Evolutionary conservation across 2,113 vertebrate species (phyloP).

Genomic region (Hystrix brachyura): DNA sequence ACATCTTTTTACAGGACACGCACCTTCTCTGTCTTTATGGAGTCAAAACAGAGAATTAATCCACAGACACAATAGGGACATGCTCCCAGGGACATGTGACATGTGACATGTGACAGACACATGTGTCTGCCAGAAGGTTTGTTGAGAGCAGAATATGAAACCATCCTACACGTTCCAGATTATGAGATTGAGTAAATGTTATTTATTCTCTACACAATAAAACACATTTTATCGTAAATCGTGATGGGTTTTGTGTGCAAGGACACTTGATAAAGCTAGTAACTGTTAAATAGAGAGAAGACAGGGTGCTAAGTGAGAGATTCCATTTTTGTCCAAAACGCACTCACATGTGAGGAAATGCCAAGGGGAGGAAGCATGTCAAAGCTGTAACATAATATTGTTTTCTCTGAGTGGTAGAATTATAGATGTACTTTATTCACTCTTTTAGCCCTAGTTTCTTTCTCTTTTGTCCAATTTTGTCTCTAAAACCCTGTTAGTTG

Average conservation of each 20-base stretch:
- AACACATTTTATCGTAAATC: neutral
- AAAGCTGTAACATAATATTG: fast-evolving
- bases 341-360: neutral
- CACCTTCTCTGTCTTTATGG: neutral
- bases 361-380: neutral
- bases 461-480: neutral
- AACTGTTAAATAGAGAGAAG: neutral
- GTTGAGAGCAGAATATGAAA: neutral
- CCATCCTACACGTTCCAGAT: neutral
- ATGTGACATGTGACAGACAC: too few relatives aligned
- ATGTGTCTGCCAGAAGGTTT: neutral
- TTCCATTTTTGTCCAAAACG: neutral
- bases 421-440: neutral
- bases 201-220: neutral
- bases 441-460: neutral
- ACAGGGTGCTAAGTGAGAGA: neutral
- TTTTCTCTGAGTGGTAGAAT: neutral
- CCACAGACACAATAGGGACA: fast-evolving
- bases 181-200: neutral
- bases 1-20: fast-evolving
- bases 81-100: neutral
- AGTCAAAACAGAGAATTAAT: too few relatives aligned
- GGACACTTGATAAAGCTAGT: neutral
- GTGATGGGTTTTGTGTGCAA: neutral
- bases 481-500: neutral